These are phyloP conservation scores for Eupithecia vulgata DNA, from an alignment of 2,888 invertebrate species.

Conservation along the genomic window DNA sequence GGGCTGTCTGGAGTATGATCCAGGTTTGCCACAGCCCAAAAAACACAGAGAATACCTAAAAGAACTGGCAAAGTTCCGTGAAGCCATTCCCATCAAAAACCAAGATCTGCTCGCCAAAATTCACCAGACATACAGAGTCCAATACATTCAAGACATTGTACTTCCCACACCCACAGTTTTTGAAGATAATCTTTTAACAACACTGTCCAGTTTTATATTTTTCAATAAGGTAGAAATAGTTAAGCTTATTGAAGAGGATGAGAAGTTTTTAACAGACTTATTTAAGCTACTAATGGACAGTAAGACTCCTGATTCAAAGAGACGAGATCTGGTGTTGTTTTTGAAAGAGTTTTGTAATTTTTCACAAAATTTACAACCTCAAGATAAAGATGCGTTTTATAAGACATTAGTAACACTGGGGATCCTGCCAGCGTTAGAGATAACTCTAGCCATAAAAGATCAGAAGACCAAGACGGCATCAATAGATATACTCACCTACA, in stretches of 20 bases:
- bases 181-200: constrained; percentile 99
- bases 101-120: constrained; percentile 98
- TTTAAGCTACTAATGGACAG: constrained; percentile 97
- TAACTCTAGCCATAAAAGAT: constrained; percentile 95
- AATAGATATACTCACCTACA: constrained; percentile 98
- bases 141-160: constrained; percentile 99
- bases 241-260: constrained; percentile 98
- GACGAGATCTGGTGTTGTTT: constrained; percentile 97
- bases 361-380: constrained; percentile 98
- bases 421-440: constrained; percentile 94
- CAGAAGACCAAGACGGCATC: constrained; percentile 97
- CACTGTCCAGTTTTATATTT: constrained; percentile 99
- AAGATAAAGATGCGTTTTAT: constrained; percentile 98
- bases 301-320: constrained; percentile 91
- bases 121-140: constrained; percentile 99
- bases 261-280: constrained; percentile 96
- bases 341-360: constrained; percentile 99
- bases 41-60: constrained; percentile 98
- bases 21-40: constrained; percentile 92
- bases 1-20: constrained; percentile 99
- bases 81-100: constrained; percentile 97
- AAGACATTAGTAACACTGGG: constrained; percentile 95
- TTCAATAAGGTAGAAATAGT: constrained; percentile 99
- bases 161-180: constrained; percentile 99
- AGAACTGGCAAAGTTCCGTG: constrained; percentile 95